Percentiles rank a stretch among this genome's conserved stretches.
Evolutionary conservation across 2,888 invertebrate species (phyloP).

Genomic region (Drosophila differens): DNA sequence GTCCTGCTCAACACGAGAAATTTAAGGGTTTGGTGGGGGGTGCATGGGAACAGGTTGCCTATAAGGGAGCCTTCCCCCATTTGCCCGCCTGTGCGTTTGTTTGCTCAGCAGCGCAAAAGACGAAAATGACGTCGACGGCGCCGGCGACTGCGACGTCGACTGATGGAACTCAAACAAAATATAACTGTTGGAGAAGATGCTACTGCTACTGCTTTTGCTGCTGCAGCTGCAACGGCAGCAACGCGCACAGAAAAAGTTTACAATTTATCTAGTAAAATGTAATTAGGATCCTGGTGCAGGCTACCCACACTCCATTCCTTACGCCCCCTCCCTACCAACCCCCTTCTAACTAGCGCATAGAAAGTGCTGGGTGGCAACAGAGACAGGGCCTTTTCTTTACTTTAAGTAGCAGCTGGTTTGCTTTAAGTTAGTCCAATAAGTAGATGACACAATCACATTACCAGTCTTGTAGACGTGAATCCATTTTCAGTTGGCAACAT

Average conservation of each 20-base stretch:
- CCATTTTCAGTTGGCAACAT: background rate
- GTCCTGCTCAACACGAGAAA: conserved; percentile 15
- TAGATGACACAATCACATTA: conserved; percentile 48
- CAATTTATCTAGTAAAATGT: conserved; percentile 85
- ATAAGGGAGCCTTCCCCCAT: background rate
- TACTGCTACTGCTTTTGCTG: conserved; percentile 46
- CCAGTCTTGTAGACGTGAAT: conserved; percentile 1
- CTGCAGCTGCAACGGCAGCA: conserved; percentile 41
- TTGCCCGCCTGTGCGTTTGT: conserved; percentile 48
- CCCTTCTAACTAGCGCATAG: conserved; percentile 1
- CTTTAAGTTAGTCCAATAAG: conserved; percentile 51
- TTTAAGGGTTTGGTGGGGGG: background rate
- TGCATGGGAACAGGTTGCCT: conserved; percentile 4
- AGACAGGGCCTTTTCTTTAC: conserved; percentile 42
- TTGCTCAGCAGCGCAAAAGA: conserved; percentile 56
- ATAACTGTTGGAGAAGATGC: conserved; percentile 75
- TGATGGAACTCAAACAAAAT: conserved; percentile 77
- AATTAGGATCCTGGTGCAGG: conserved; percentile 83
- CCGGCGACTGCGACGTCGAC: conserved; percentile 42
- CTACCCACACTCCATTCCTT: conserved; percentile 30
- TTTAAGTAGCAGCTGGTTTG: conserved; percentile 62
- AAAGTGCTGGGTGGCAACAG: conserved; percentile 3
- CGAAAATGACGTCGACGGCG: conserved; percentile 47
- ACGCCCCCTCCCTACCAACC: background rate
- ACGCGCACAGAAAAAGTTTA: conserved; percentile 79